A percentile compares a stretch with the other conserved stretches of the same genome.
Evolutionary conservation across 1,140 invertebrate species (phyloP).

Genomic region (Drosophila azteca): DNA sequence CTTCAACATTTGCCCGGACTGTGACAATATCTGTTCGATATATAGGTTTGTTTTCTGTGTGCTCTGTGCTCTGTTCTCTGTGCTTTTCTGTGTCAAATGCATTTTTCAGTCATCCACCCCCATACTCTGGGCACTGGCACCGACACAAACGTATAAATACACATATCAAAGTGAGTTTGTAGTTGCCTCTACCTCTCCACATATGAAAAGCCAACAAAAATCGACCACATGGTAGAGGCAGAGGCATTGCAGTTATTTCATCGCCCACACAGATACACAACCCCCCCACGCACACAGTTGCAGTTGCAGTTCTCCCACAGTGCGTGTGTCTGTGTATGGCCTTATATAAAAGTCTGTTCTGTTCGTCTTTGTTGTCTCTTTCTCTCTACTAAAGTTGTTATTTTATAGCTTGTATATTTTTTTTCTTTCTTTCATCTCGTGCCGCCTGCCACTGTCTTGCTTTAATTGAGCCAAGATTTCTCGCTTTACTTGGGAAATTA

Average conservation of each 20-base stretch:
- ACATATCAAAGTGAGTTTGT: conserved; percentile 7
- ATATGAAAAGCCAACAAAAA: conserved; percentile 29
- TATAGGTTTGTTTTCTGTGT: background rate
- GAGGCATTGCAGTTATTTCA: conserved; percentile 39
- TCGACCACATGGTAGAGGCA: conserved; percentile 69
- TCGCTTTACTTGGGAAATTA: conserved; percentile 43
- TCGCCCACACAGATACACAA: conserved; percentile 49
- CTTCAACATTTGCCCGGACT: background rate
- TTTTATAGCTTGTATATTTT: conserved; percentile 36
- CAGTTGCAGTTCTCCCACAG: conserved; percentile 13
- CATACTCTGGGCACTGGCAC: conserved; percentile 14
- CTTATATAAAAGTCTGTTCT: conserved; percentile 34
- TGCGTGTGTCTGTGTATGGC: conserved; percentile 18
- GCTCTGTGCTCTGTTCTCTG: conserved; percentile 1
- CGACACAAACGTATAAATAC: background rate
- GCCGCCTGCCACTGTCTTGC: conserved; percentile 27
- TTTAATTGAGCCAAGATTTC: conserved; percentile 46
- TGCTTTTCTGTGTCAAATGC: conserved; percentile 73
- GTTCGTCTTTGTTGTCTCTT: conserved; percentile 12
- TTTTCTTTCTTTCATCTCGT: conserved; percentile 30
- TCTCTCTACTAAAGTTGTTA: conserved; percentile 57
- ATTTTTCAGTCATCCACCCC: conserved; percentile 75
- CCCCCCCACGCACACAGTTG: conserved; percentile 4
- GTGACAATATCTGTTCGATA: conserved; percentile 9
- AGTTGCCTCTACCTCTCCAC: background rate